phyloP scores from a whole-genome alignment of 2,797 vertebrate species.

The Epinephelus coioides region DNA sequence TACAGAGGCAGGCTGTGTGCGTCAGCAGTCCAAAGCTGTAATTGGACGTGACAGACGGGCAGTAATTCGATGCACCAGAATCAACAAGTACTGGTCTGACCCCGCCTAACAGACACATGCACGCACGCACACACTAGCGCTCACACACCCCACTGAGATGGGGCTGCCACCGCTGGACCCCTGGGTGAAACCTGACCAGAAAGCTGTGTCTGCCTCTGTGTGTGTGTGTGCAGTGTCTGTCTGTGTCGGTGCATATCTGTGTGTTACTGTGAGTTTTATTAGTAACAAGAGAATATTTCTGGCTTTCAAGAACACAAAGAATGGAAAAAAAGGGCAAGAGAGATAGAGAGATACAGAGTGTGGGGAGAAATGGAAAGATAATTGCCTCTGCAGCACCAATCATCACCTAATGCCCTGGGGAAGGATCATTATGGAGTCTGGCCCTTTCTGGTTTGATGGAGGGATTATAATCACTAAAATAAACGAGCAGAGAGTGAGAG shows the following conservation, averaged over 20 bases:
- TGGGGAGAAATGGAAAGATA: slow-evolving; percentile 63
- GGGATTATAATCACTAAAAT: slow-evolving; percentile 82
- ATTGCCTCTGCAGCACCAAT: slow-evolving; percentile 79
- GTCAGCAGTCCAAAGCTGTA: slow-evolving; percentile 79
- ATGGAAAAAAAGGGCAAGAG: slow-evolving; percentile 31
- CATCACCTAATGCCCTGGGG: slow-evolving; percentile 77
- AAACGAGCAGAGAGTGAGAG: slow-evolving; percentile 81
- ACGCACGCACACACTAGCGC: slow-evolving; percentile 18
- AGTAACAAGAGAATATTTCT: slow-evolving; percentile 63
- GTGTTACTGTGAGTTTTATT: slow-evolving; percentile 62
- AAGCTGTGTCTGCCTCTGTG: slow-evolving; percentile 42
- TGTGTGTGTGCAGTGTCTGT: slow-evolving; percentile 26
- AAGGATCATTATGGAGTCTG: slow-evolving; percentile 79
- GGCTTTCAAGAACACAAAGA: slow-evolving; percentile 52
- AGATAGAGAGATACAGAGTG: slow-evolving; percentile 45
- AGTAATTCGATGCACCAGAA: slow-evolving; percentile 86
- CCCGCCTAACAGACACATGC: slow-evolving; percentile 58
- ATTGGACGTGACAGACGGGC: slow-evolving; percentile 88
- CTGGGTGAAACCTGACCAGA: slow-evolving; percentile 71
- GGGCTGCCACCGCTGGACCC: slow-evolving; percentile 67
- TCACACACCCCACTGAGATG: slow-evolving; percentile 66
- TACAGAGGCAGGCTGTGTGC: slow-evolving; percentile 84
- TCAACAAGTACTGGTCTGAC: slow-evolving; percentile 82
- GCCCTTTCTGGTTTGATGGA: slow-evolving; percentile 73
- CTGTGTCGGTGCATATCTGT: slow-evolving; percentile 32